Percentiles rank a stretch among this genome's conserved stretches.
Conservation (phyloP, 2,113 vertebrate genomes). For the Mohoua ochrocephala region DNA sequence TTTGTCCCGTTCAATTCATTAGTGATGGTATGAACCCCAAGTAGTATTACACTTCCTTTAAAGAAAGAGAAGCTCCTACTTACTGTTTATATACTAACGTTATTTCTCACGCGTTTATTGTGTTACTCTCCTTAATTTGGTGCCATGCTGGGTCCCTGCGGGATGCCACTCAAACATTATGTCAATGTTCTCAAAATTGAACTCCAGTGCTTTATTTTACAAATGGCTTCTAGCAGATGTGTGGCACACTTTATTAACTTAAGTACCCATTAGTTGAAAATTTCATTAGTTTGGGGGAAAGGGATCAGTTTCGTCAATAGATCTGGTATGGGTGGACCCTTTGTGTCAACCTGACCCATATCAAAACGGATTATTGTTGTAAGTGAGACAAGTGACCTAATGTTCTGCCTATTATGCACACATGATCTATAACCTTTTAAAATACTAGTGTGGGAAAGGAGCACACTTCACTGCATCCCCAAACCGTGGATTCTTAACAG, state of each 20-base stretch:
- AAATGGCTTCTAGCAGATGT: constrained; percentile 78
- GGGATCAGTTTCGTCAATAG: constrained; percentile 81
- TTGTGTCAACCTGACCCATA: constrained; percentile 85
- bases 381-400: constrained; percentile 87
- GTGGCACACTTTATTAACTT: constrained; percentile 88
- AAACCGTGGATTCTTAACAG: constrained; percentile 80
- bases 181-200: constrained; percentile 78
- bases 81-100: constrained; percentile 72
- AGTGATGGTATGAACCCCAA: constrained; percentile 56
- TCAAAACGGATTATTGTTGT: constrained; percentile 87
- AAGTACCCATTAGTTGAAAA: constrained; percentile 82
- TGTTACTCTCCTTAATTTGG: constrained; percentile 80
- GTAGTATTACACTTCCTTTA: constrained; percentile 40
- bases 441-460: constrained; percentile 88
- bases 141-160: constrained; percentile 64
- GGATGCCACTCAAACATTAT: constrained; percentile 80
- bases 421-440: constrained; percentile 88
- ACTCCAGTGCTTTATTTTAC: constrained; percentile 77
- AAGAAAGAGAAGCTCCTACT: constrained; percentile 66
- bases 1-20: constrained; percentile 55
- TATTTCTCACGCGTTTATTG: constrained; percentile 80
- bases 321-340: constrained; percentile 79
- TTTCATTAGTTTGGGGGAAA: constrained; percentile 86
- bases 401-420: constrained; percentile 84
- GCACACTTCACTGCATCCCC: constrained; percentile 72